A percentile compares a stretch with the other conserved stretches of the same genome.
Evolutionary conservation across 2,888 invertebrate species (phyloP).

Genomic region (Junonia oenone): DNA sequence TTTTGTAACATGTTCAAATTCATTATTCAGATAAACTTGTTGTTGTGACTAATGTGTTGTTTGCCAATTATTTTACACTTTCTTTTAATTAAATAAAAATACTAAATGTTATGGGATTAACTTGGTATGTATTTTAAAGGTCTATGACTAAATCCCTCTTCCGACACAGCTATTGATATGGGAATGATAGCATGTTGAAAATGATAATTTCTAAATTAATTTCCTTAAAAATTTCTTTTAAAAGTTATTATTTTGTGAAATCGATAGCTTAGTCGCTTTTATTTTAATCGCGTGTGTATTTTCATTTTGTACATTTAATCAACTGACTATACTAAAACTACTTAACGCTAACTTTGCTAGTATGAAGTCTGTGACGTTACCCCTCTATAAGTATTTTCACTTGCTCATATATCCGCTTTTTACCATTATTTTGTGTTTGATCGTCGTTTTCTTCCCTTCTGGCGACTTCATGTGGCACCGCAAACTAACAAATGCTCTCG

Average conservation of each 20-base stretch:
- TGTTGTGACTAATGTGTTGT: conserved; percentile 30
- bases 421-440: conserved; percentile 65
- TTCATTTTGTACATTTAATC: conserved; percentile 12
- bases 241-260: conserved; percentile 14
- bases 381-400: conserved; percentile 21
- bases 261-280: conserved; percentile 28
- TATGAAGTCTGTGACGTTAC: conserved; percentile 15
- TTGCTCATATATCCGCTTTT: conserved; percentile 61
- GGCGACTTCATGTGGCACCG: conserved; percentile 75
- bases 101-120: conserved; percentile 23
- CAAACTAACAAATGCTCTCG: conserved; percentile 62
- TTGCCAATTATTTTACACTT: conserved; percentile 21
- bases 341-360: conserved; percentile 22
- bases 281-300: conserved; percentile 13
- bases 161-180: not conserved
- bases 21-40: conserved; percentile 29
- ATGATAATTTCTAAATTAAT: conserved; percentile 1
- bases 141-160: not conserved
- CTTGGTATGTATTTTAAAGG: conserved; percentile 23
- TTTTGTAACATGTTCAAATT: conserved; percentile 32
- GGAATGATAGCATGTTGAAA: conserved; percentile 15
- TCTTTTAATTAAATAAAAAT: conserved; percentile 27
- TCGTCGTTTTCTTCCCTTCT: conserved; percentile 77
- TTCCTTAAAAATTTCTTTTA: not conserved
- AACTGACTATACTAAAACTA: conserved; percentile 6